These are phyloP conservation scores for Cheilosia soror DNA, from an alignment of 2,888 invertebrate genomes.

Conservation along the genomic window DNA sequence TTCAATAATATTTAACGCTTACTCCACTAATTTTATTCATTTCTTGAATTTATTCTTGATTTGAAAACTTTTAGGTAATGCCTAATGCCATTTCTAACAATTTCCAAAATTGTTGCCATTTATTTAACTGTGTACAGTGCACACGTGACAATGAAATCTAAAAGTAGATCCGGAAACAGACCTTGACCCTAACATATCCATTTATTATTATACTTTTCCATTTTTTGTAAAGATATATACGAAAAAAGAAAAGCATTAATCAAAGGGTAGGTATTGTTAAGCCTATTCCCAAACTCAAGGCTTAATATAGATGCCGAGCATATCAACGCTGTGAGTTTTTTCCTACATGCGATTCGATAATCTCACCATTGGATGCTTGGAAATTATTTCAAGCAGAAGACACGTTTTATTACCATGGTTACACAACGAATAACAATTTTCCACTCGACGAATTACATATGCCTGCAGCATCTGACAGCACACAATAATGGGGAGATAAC, in stretches of 20 bases:
- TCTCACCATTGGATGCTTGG: slow-evolving; percentile 44
- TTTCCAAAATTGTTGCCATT: too few species aligned
- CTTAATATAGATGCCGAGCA: slow-evolving; percentile 44
- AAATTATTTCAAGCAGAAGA: slow-evolving; percentile 68
- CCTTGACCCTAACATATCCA: not conserved
- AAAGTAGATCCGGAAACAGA: not conserved
- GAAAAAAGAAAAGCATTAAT: slow-evolving; percentile 16
- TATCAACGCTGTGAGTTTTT: not conserved
- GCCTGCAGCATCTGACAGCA: slow-evolving; percentile 64
- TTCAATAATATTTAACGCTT: too few species aligned
- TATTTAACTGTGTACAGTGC: too few species aligned
- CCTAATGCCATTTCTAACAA: too few species aligned
- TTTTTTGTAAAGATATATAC: not conserved
- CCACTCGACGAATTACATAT: slow-evolving; percentile 71
- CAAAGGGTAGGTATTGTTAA: slow-evolving; percentile 15
- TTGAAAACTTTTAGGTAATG: too few species aligned
- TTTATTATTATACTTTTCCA: not conserved
- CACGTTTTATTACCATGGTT: slow-evolving; percentile 74
- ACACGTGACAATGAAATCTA: not conserved
- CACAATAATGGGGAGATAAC: slow-evolving; percentile 29
- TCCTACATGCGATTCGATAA: slow-evolving; percentile 28
- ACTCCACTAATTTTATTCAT: too few species aligned
- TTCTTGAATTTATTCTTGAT: too few species aligned
- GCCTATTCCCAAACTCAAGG: slow-evolving; percentile 39
- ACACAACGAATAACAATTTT: slow-evolving; percentile 76